These are phyloP conservation scores for Eupithecia inturbata DNA, from an alignment of 2,888 invertebrate genomes.

Conservation along the genomic window DNA sequence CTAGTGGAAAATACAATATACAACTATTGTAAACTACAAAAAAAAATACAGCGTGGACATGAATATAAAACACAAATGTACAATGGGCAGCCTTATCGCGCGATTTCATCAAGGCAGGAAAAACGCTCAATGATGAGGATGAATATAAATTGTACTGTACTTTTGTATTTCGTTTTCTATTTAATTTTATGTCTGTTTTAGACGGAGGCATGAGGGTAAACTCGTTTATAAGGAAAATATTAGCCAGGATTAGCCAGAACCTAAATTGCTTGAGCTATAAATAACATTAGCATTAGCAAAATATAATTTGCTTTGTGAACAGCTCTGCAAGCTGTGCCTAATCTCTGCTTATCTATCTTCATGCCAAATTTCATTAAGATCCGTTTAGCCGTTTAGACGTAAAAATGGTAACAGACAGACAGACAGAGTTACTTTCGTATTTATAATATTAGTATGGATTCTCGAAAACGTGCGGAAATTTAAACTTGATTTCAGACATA, in stretches of 20 bases:
- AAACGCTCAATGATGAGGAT: not conserved
- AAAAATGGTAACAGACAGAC: too few species aligned
- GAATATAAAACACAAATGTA: too few species aligned
- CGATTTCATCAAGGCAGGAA: not conserved
- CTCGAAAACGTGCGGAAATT: not conserved
- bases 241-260: not conserved
- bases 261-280: slow-evolving; percentile 7
- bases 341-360: slow-evolving; percentile 21
- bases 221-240: not conserved
- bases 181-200: not conserved
- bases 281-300: slow-evolving; percentile 5
- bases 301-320: slow-evolving; percentile 13
- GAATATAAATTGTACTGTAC: not conserved
- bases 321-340: slow-evolving; percentile 31
- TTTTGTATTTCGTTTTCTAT: too few species aligned
- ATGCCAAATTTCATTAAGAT: too few species aligned
- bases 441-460: too few species aligned
- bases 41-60: too few species aligned
- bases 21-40: too few species aligned
- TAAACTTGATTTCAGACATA: not conserved
- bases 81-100: too few species aligned
- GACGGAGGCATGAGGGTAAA: not conserved
- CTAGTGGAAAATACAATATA: too few species aligned
- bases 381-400: too few species aligned
- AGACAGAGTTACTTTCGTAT: too few species aligned